Conservation (phyloP, 2,797 vertebrate genomes). For the Notolepis coatsorum region DNA sequence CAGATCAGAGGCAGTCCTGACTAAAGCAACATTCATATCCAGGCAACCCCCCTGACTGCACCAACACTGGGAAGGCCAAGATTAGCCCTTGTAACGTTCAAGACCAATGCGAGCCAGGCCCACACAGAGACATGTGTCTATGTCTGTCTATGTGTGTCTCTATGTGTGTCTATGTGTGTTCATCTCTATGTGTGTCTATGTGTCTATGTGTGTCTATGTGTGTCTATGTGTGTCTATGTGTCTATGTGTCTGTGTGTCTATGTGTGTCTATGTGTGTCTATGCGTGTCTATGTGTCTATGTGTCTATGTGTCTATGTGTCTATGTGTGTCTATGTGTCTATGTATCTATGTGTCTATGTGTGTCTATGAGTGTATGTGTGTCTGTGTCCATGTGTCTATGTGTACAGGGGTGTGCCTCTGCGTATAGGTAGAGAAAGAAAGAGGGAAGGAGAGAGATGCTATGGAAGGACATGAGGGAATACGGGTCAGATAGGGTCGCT, state of each 20-base stretch:
- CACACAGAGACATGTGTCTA: slow-evolving; percentile 36
- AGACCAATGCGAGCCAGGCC: slow-evolving; percentile 47
- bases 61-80: slow-evolving; percentile 62
- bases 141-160: neutral
- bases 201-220: neutral
- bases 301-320: too few relatives aligned
- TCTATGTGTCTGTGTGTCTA: slow-evolving; percentile 31
- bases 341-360: too few relatives aligned
- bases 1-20: slow-evolving; percentile 76
- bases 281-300: too few relatives aligned
- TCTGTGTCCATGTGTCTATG: too few relatives aligned
- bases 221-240: slow-evolving; percentile 8
- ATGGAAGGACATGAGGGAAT: slow-evolving; percentile 31
- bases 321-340: too few relatives aligned
- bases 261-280: slow-evolving; percentile 5
- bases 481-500: slow-evolving; percentile 32
- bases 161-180: slow-evolving; percentile 40
- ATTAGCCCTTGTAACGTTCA: slow-evolving; percentile 58
- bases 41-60: slow-evolving; percentile 63
- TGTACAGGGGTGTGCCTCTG: neutral
- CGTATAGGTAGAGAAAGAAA: too few relatives aligned
- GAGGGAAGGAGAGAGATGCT: slow-evolving; percentile 49
- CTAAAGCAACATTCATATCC: slow-evolving; percentile 70
- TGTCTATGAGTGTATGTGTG: too few relatives aligned
- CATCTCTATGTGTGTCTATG: neutral